These are phyloP conservation scores for Homarus americanus DNA, from an alignment of 1,140 invertebrate species.

Conservation along the genomic window DNA sequence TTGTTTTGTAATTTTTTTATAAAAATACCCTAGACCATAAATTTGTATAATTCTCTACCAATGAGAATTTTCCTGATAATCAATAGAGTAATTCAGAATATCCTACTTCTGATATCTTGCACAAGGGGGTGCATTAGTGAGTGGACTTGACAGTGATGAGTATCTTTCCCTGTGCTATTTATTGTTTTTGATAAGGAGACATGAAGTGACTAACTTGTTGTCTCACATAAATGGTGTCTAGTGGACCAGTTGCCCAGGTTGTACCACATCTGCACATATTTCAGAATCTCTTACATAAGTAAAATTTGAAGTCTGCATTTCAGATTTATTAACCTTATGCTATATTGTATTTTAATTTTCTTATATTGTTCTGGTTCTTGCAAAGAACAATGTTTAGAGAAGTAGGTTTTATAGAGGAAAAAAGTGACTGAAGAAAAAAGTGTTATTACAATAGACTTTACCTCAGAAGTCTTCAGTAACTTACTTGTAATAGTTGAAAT, in stretches of 20 bases:
- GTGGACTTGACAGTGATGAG: no score
- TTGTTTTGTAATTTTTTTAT: no score
- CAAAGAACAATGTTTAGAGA: neutral
- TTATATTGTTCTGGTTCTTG: neutral
- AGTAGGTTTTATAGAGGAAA: neutral
- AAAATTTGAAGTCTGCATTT: neutral
- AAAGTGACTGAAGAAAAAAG: neutral
- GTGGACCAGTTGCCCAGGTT: neutral
- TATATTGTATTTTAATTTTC: neutral
- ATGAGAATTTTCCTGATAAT: neutral
- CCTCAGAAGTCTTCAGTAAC: neutral
- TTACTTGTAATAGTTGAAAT: neutral
- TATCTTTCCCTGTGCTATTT: no score
- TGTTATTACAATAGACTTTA: neutral
- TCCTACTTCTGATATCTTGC: no score
- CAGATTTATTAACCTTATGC: no score
- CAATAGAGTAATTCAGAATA: no score
- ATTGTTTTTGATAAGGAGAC: no score
- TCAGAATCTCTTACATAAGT: neutral
- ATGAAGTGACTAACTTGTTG: no score
- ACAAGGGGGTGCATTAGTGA: no score
- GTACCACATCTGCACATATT: neutral
- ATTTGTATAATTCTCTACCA: no score
- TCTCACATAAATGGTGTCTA: no score
- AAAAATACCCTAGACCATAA: no score